These are phyloP conservation scores for Syngnathus floridae DNA, from an alignment of 2,113 vertebrate genomes.

Conservation along the genomic window DNA sequence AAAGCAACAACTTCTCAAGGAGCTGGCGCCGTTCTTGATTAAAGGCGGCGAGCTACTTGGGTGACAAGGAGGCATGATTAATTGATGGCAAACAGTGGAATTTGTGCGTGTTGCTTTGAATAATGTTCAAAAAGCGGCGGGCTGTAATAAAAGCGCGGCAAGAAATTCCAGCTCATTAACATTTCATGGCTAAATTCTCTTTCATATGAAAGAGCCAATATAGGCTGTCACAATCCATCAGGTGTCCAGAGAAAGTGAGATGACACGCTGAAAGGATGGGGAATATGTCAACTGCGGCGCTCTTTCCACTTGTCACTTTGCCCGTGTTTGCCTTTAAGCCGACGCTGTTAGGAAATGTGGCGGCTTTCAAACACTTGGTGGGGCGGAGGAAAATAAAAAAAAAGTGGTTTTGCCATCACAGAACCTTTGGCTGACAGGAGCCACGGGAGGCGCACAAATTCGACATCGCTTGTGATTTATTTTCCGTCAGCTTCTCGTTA, in stretches of 20 bases:
- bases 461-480: constrained; percentile 70
- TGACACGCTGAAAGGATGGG: constrained; percentile 72
- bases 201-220: constrained; percentile 92
- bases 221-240: constrained; percentile 87
- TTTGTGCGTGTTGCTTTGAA: constrained; percentile 88
- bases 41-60: constrained; percentile 84
- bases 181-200: constrained; percentile 88
- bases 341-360: constrained; percentile 53
- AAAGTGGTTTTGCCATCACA: constrained; percentile 43
- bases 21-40: constrained; percentile 68
- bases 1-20: constrained; percentile 72
- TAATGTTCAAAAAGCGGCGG: constrained; percentile 88
- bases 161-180: constrained; percentile 90
- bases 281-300: constrained; percentile 70
- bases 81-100: constrained; percentile 91
- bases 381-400: constrained; percentile 6
- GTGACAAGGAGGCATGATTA: constrained; percentile 86
- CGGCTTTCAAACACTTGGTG: constrained; percentile 47
- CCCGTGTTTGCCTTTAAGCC: constrained; percentile 59
- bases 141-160: constrained; percentile 85
- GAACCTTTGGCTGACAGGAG: constrained; percentile 65
- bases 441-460: constrained; percentile 63
- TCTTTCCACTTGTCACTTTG: constrained; percentile 82
- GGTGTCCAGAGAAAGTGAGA: constrained; percentile 76
- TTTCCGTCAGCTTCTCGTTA: constrained; percentile 56